phyloP scores from a whole-genome alignment of 2,888 invertebrate species.

The Microctonus aethiopoides region DNA sequence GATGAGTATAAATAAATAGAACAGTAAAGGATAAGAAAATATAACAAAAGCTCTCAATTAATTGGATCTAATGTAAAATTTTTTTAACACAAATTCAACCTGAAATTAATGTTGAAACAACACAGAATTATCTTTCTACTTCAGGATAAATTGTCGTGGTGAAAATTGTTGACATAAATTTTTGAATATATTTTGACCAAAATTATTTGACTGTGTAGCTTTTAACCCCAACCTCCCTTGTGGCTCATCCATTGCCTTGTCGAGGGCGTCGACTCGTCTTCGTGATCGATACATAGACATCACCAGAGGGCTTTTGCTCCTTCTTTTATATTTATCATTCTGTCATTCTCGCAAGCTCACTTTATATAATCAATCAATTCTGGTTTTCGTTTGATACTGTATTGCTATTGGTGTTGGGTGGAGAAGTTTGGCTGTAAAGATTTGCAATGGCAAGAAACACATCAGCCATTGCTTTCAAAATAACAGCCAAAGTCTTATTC shows the following conservation, averaged over 20 bases:
- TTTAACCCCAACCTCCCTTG: constrained; percentile 29
- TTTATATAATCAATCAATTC: neutral
- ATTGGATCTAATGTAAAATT: no score
- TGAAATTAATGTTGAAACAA: no score
- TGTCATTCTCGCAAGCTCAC: neutral
- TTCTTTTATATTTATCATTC: neutral
- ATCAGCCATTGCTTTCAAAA: neutral
- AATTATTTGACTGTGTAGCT: constrained; percentile 19
- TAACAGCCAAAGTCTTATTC: neutral
- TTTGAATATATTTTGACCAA: neutral
- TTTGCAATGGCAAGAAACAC: neutral
- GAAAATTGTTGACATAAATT: neutral
- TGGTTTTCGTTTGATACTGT: neutral
- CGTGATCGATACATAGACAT: constrained; percentile 31
- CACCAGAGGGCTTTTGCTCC: neutral
- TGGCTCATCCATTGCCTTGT: constrained; percentile 29
- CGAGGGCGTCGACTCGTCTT: constrained; percentile 36
- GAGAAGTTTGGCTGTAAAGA: neutral
- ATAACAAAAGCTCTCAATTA: no score
- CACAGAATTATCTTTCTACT: no score
- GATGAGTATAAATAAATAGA: no score
- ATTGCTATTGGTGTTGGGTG: neutral
- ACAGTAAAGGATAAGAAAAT: no score
- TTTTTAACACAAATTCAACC: no score
- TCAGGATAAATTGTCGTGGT: no score